Evolutionary conservation across 2,888 invertebrate genomes (phyloP), one percentile per base, ranked within the genome.

Genomic region (Hybos culiciformis): DNA sequence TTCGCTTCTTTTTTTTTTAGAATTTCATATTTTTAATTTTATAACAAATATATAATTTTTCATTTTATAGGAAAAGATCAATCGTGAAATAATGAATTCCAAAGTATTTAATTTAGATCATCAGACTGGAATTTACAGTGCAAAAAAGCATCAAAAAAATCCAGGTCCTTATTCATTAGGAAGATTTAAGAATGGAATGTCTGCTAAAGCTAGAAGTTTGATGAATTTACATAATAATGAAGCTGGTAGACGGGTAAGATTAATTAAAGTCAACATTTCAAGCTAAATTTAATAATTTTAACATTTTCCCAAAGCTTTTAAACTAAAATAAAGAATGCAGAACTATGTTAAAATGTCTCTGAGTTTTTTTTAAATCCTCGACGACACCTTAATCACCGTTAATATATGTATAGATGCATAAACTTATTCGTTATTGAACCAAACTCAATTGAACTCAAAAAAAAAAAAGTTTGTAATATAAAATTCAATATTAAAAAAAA

Each of bases 221-320:
- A 96, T 97, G 91, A 96, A 97, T 70, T 70, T 96, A 42, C 94
- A 96, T 66, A 97, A 97, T 70, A 98, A 97, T 66, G 94, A 98
- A 65, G 97, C 94, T 29, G 97, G 97, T 11, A 71, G 97, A 60
- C 74, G 92, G 78, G 94, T 96, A 71, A 74, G 78, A 66, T 5
- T 15, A 32, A 9, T 6, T 17, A 12, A 5, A 31, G 5, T 31
- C n/a, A 24, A 24, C 6, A 24, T 24, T 8, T n/a, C n/a, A n/a
- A n/a, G n/a, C n/a, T n/a, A n/a, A n/a, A n/a, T n/a, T 24, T 24
- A 8, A 8, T 24, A 24, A 24, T 24, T 11, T 24, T 24, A 24
- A 24, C 6, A 24, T 24, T 24, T 24, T 24, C 24, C 11, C 24
- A n/a, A n/a, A n/a, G n/a, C n/a, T n/a, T n/a, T n/a, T n/a, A n/a